A percentile compares a stretch with the other conserved stretches of the same genome.
These are phyloP conservation scores for Morelia viridis DNA, from an alignment of 2,797 vertebrate species.

Conservation along the genomic window DNA sequence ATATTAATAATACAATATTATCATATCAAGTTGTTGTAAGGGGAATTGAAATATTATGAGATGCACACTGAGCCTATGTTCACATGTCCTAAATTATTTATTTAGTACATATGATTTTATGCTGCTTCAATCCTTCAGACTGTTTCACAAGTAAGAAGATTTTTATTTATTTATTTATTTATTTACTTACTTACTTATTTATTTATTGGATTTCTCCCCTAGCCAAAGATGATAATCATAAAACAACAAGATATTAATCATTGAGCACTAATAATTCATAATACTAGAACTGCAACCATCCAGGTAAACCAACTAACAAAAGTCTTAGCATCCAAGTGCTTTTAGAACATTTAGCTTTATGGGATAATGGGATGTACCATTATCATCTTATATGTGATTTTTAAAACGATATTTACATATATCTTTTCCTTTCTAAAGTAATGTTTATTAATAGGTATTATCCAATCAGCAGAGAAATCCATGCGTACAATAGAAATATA, in stretches of 20 bases:
- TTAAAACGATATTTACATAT: background rate
- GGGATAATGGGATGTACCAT: background rate
- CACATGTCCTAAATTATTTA: background rate
- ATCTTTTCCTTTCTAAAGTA: background rate
- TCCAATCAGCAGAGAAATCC: background rate
- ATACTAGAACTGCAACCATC: background rate
- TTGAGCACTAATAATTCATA: background rate
- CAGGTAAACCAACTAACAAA: background rate
- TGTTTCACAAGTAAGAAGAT: background rate
- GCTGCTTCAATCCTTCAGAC: background rate
- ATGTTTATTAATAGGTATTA: background rate
- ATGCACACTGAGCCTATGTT: background rate
- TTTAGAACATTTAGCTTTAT: background rate
- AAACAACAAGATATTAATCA: background rate
- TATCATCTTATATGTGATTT: background rate
- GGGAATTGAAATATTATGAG: background rate
- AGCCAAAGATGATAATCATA: background rate
- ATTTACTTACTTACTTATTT: too few relatives aligned
- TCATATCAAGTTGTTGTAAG: background rate
- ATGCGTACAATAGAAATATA: background rate
- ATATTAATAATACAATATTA: background rate
- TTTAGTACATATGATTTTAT: background rate
- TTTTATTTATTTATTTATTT: too few relatives aligned
- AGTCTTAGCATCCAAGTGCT: background rate
- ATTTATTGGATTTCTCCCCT: too few relatives aligned